Base-by-base conservation (phyloP, 1,140 invertebrate species). In the Calosoma granatense region DNA sequence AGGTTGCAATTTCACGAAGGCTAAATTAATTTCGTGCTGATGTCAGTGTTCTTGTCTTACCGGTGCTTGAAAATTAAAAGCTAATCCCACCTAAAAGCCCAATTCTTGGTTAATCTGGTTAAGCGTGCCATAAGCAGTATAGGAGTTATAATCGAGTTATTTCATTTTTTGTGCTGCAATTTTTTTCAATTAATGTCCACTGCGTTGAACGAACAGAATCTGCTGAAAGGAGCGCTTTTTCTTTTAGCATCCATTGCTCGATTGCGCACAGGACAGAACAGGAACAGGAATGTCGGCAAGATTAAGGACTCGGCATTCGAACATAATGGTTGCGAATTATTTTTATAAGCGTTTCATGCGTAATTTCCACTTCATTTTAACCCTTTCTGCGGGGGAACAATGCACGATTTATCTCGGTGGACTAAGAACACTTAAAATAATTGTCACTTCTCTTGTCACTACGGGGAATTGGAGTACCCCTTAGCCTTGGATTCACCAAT, bases 301-400 rank as follows among this genome's bases (percentile, higher is more conserved):
- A n/a, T n/a, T n/a, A n/a, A n/a, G n/a, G n/a, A n/a, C n/a, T n/a
- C n/a, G n/a, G n/a, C n/a, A n/a, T n/a, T n/a, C n/a, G n/a, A n/a
- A n/a, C n/a, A 36, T 12, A 47, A 47, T 47, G 41, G 41, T 47
- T 47, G 17, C 3, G 41, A 12, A 47, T 47, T 47, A 47, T 47
- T 47, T 47, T 47, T 47, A 47, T 47, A 47, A 47, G 41, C 41
- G 9, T 47, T 47, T 47, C 41, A 47, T 47, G 41, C 41, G 41
- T 47, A 47, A 47, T 47, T 47, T 47, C 41, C 41, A 47, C 41
- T 47, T 47, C 41, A 47, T 47, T 47, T 47, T 47, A 47, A 47
- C 41, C 41, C 41, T 47, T 47, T 47, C 41, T 47, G 41, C 17
- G 41, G 15, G 41, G 41, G 41, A 47, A 47, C 41, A 47, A 47